Evolutionary conservation across 1,140 invertebrate species (phyloP).

Genomic region (Drosophila santomea): DNA sequence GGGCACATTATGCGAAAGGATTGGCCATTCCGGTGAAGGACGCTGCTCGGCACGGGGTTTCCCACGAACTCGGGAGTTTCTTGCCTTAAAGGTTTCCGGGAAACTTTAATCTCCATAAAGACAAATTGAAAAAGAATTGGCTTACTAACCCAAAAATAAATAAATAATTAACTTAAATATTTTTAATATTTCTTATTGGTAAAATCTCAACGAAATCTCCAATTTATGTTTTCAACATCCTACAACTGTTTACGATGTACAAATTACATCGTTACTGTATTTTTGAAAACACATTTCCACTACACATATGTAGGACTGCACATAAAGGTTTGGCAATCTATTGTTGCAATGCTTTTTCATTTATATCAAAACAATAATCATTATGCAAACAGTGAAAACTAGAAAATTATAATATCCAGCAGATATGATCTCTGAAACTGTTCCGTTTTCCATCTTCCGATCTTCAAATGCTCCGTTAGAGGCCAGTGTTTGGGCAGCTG

Average conservation of each 20-base stretch:
- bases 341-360: background rate
- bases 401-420: background rate
- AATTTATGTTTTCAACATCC: too few relatives aligned
- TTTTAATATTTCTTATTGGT: background rate
- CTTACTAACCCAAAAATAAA: background rate
- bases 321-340: background rate
- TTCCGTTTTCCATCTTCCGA: constrained; percentile 9
- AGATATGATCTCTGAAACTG: background rate
- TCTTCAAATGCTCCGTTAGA: constrained; percentile 2
- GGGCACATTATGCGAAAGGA: constrained; percentile 80
- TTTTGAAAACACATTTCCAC: too few relatives aligned
- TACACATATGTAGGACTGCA: too few relatives aligned
- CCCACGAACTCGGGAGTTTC: constrained; percentile 58
- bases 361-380: background rate
- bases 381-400: background rate
- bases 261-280: too few relatives aligned
- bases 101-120: constrained; percentile 7
- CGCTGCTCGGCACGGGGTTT: constrained; percentile 17
- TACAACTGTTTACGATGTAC: too few relatives aligned
- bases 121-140: background rate
- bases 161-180: too few relatives aligned
- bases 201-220: too few relatives aligned
- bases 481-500: constrained; percentile 48
- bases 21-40: constrained; percentile 72
- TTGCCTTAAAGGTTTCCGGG: constrained; percentile 19